phyloP scores from a whole-genome alignment of 2,888 invertebrate genomes.

The Digitonthophagus gazella region DNA sequence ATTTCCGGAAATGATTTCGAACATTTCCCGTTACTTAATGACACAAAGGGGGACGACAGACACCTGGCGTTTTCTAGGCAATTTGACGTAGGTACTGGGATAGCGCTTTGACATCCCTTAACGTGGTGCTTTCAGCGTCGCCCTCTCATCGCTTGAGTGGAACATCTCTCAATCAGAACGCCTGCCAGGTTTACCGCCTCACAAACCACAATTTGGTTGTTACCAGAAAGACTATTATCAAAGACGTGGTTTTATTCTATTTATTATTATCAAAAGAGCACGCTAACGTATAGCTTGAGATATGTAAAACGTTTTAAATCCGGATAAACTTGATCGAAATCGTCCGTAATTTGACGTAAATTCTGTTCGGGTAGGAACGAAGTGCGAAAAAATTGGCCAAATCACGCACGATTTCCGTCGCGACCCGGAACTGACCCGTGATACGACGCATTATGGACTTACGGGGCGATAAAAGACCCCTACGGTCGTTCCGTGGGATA shows the following conservation, averaged over 20 bases:
- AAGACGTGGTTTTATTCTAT: not conserved
- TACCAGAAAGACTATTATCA: too few species aligned
- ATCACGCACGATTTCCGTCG: conserved; percentile 46
- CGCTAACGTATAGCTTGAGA: too few species aligned
- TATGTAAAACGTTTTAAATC: not conserved
- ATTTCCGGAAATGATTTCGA: too few species aligned
- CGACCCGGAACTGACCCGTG: conserved; percentile 48
- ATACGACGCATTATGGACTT: conserved; percentile 44
- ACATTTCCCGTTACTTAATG: conserved; percentile 25
- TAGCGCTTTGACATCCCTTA: conserved; percentile 33
- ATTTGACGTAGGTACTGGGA: conserved; percentile 35
- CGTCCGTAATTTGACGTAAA: not conserved
- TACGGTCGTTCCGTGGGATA: conserved; percentile 19
- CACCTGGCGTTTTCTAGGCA: conserved; percentile 35
- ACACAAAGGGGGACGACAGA: conserved; percentile 27
- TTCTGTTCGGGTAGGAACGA: conserved; percentile 27
- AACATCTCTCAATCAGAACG: conserved; percentile 37
- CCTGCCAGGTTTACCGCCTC: conserved; percentile 38
- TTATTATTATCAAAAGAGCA: not conserved
- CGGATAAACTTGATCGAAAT: not conserved
- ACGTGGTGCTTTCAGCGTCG: conserved; percentile 18
- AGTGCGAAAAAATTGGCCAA: conserved; percentile 43
- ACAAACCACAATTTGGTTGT: conserved; percentile 36
- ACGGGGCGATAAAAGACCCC: conserved; percentile 47
- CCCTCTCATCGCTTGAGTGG: conserved; percentile 29